Evolutionary conservation across 2,888 invertebrate species (phyloP), one percentile per base, ranked within the genome.

Genomic region (Podabrus alpinus): DNA sequence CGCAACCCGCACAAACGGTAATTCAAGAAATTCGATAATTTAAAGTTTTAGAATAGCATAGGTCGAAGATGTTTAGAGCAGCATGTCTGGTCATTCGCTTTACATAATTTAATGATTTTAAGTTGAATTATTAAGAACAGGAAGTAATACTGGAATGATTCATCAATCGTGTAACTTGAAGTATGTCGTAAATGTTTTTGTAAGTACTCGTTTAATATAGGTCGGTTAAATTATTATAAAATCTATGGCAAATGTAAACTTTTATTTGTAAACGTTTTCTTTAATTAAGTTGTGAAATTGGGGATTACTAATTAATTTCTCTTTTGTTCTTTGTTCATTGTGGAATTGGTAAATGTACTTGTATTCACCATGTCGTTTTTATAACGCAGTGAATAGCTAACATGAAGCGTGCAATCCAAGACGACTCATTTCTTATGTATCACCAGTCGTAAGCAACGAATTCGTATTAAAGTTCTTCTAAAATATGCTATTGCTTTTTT

Each of bases 361-460:
- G 68, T 59, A 68, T 68, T 68, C 21, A 59, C 16, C 59, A 59
- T 19, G 68, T 68, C 19, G 29, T 69, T 69, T 69, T 16, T 60
- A 69, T n/a, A 21, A 69, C 60, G 24, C 69, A 64, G 62, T 21
- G 69, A 69, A 69, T 61, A 17, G 59, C 69, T 21, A 60, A 60
- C 69, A 69, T 69, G 60, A 21, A 69, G 60, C 60, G 60, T 60
- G 24, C 17, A 69, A 60, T 69, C 69, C 69, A 59, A 69, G 69
- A 59, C 69, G 69, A 69, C 60, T 69, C 69, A 69, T 69, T 69
- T 69, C 69, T 69, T 69, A 69, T 69, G 69, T 69, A 69, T 69
- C 69, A 69, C 59, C 69, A 69, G 69, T 69, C 69, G 69, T 60
- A 60, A 69, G 69, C 69, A 69, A 60, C 69, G 60, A 69, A 69